phyloP scores from a whole-genome alignment of 2,113 vertebrate genomes.

The Archilochus colubris region DNA sequence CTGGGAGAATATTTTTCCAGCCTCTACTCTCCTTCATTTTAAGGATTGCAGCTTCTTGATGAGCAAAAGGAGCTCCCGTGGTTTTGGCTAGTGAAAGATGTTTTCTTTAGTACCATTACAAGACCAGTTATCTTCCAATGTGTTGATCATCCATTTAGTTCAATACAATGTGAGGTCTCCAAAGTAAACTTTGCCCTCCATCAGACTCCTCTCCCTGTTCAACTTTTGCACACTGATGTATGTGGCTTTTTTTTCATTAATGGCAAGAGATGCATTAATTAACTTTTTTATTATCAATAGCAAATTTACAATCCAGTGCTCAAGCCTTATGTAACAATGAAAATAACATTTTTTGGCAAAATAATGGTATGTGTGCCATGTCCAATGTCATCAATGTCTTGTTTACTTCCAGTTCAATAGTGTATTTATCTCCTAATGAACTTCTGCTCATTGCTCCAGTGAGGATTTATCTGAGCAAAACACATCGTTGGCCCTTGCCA shows the following conservation, averaged over 20 bases:
- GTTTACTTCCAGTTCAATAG: neutral
- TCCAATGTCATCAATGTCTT: neutral
- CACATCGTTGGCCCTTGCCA: neutral
- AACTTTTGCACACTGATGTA: neutral
- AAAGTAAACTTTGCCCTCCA: neutral
- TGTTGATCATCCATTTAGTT: neutral
- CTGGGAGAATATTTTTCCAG: neutral
- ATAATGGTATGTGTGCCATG: neutral
- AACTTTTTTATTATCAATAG: neutral
- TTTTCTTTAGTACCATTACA: neutral
- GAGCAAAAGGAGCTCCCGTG: neutral
- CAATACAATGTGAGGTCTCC: neutral
- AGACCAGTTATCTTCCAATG: neutral
- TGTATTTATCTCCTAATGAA: slow-evolving; percentile 1
- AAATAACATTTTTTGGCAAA: neutral
- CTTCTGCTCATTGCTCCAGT: neutral
- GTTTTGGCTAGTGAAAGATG: neutral
- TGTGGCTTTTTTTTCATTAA: neutral
- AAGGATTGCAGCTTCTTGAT: neutral
- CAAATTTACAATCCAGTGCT: neutral
- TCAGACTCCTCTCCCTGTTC: neutral
- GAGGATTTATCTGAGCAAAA: slow-evolving; percentile 21
- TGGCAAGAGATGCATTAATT: neutral
- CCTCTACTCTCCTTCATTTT: neutral
- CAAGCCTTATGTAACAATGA: neutral